A percentile compares a stretch with the other conserved stretches of the same genome.
phyloP scores from a whole-genome alignment of 2,113 vertebrate species.

The Trichomycterus rosablanca region DNA sequence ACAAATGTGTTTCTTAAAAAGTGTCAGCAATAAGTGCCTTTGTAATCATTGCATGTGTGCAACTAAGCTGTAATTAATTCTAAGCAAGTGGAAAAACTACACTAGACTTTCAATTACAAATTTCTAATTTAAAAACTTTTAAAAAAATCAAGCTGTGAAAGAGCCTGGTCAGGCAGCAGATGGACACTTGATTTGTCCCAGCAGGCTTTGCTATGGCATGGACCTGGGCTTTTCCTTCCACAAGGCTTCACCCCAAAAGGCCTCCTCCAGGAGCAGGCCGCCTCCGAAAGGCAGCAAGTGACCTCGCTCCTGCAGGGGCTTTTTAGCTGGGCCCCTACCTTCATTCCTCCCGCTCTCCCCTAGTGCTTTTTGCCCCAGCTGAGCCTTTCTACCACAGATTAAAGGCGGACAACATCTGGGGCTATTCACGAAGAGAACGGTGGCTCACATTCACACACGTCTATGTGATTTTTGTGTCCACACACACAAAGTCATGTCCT shows the following conservation, averaged over 20 bases:
- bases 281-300: conserved; percentile 69
- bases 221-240: conserved; percentile 54
- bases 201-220: conserved; percentile 50
- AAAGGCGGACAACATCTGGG: conserved; percentile 85
- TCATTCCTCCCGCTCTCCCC: conserved; percentile 77
- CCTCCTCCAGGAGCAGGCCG: conserved; percentile 65
- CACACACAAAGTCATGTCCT: conserved; percentile 38
- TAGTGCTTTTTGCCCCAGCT: conserved; percentile 78
- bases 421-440: conserved; percentile 71
- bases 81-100: too few species aligned
- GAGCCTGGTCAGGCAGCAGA: conserved; percentile 50
- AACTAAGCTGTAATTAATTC: too few species aligned
- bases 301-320: conserved; percentile 70
- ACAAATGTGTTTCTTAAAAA: too few species aligned
- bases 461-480: conserved; percentile 16
- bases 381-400: conserved; percentile 87
- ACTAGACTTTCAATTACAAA: too few species aligned
- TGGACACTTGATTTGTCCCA: conserved; percentile 56
- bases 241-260: conserved; percentile 64
- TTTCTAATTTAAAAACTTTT: too few species aligned
- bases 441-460: conserved; percentile 49
- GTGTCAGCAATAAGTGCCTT: too few species aligned
- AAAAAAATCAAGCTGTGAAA: too few species aligned
- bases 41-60: too few species aligned
- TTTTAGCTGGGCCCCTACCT: conserved; percentile 63